Evolutionary conservation across 2,113 vertebrate genomes (phyloP), one percentile per base, ranked within the genome.

Genomic region (Anolis sagrei): DNA sequence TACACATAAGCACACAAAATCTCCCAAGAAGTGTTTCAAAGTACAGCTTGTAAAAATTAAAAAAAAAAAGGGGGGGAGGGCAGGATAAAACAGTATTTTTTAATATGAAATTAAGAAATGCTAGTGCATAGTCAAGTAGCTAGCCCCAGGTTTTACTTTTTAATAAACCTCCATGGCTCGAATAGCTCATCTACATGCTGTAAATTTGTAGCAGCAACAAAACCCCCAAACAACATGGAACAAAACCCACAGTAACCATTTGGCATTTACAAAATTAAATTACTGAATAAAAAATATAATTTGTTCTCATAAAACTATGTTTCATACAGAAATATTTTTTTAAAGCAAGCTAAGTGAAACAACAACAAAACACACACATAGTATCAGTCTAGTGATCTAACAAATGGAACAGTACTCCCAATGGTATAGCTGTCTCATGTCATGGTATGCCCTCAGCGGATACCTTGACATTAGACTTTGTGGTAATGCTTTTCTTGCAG

Each of bases 241-340:
- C 82, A 75, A 85, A 61, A 85, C 36, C 68, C 94, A 96, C 93
- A 95, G 94, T 95, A 95, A 95, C 94, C 95, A 97, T 97, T 96
- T 96, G 96, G 96, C 96, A 97, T 97, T 96, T 96, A 97, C 95
- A 97, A 96, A 97, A 96, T 97, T 97, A 97, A 97, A 96, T 97
- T 97, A 97, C 91, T 95, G 94, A 96, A 97, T 95, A 97, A 96
- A n/a, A 97, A 97, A 97, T 97, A 96, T 97, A 96, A 94, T 97
- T 98, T 97, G 92, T 96, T 97, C 96, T 96, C 93, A 96, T 94
- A 97, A 97, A 97, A 97, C 96, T 95, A 97, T 94, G 94, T 96
- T 96, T 95, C 95, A 92, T 96, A 96, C 95, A 96, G 96, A 95
- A 96, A 96, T 95, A 96, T 95, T 95, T 96, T n/a, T 95, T 96